These are phyloP conservation scores for Myotis lucifugus DNA, from an alignment of 2,113 vertebrate species.

Conservation along the genomic window DNA sequence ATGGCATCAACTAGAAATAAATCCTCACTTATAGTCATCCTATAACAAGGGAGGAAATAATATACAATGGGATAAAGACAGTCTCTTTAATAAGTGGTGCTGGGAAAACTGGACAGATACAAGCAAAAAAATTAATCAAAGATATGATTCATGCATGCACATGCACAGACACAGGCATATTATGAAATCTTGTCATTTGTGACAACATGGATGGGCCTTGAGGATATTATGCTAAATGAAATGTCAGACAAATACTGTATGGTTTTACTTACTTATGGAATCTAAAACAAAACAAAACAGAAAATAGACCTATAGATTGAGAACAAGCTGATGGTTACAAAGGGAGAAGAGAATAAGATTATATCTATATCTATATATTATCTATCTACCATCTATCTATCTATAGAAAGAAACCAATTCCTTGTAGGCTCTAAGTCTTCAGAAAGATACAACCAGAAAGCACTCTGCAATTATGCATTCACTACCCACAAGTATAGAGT, in stretches of 20 bases:
- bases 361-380: not conserved
- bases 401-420: not conserved
- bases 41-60: not conserved
- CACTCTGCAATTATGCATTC: not conserved
- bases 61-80: not conserved
- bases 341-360: not conserved
- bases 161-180: not conserved
- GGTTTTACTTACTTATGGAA: not conserved
- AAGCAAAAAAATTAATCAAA: not conserved
- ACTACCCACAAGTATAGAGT: not conserved
- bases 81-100: not conserved
- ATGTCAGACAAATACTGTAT: not conserved
- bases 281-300: not conserved
- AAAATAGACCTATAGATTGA: not conserved
- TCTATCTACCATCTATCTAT: no score
- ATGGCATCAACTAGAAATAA: not conserved
- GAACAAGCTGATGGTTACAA: not conserved
- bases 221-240: not conserved
- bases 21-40: not conserved
- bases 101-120: not conserved
- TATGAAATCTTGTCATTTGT: not conserved
- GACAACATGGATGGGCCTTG: not conserved
- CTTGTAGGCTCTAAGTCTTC: not conserved
- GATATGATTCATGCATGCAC: not conserved
- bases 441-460: not conserved